Base-by-base conservation (phyloP, 2,888 invertebrate genomes). In the Chesias legatella region DNA sequence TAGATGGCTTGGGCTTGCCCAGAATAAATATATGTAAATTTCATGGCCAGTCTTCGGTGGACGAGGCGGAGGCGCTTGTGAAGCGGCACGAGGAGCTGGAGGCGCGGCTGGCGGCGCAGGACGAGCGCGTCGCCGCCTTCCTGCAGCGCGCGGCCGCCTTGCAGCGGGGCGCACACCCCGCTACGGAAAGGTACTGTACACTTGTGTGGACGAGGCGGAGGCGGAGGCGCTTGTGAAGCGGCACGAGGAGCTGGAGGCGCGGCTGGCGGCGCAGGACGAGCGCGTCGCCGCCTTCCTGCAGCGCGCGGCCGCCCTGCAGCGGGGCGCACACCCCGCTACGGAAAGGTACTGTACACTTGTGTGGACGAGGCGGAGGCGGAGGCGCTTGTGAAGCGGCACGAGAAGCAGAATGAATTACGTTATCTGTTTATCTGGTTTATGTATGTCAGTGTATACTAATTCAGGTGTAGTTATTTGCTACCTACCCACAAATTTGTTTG, bases 401-500 rank as follows among this genome's bases (percentile, higher is more conserved):
- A 95, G 67, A 97, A 98, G 78, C 93, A 99, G 75, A 95, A 97
- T n/a, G n/a, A n/a, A n/a, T n/a, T n/a, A n/a, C n/a, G n/a, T n/a
- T n/a, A n/a, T n/a, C n/a, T n/a, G n/a, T n/a, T n/a, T n/a, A n/a
- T n/a, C n/a, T n/a, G n/a, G n/a, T n/a, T n/a, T n/a, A n/a, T n/a
- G n/a, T n/a, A n/a, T n/a, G n/a, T n/a, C n/a, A n/a, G n/a, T n/a
- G n/a, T n/a, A n/a, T n/a, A n/a, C n/a, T n/a, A n/a, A n/a, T n/a
- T n/a, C n/a, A n/a, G n/a, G n/a, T n/a, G n/a, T n/a, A n/a, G n/a
- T n/a, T n/a, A n/a, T n/a, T n/a, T n/a, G n/a, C n/a, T n/a, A n/a
- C n/a, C n/a, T n/a, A n/a, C n/a, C n/a, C n/a, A n/a, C n/a, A n/a
- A n/a, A n/a, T n/a, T n/a, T n/a, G n/a, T n/a, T n/a, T n/a, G n/a